Evolutionary conservation across 2,113 vertebrate genomes (phyloP).

Genomic region (Chaetops frenatus): DNA sequence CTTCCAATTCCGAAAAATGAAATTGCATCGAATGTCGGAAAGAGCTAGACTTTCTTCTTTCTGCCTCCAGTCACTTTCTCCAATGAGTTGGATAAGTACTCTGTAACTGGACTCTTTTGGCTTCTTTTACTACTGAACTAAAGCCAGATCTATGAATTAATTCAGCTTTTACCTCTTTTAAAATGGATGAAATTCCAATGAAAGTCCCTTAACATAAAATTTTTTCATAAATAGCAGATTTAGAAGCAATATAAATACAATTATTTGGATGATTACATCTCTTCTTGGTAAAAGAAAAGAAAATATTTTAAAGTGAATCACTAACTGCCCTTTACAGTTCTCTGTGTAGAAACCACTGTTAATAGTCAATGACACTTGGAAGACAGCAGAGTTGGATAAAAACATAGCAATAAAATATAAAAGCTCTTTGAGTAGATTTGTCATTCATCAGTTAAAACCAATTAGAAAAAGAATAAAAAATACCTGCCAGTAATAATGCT

Average conservation of each 20-base stretch:
- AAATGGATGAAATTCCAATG: constrained; percentile 1
- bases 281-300: constrained; percentile 29
- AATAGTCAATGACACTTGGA: constrained; percentile 20
- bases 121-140: neutral
- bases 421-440: neutral
- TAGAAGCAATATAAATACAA: constrained; percentile 36
- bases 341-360: neutral
- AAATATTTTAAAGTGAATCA: constrained; percentile 7
- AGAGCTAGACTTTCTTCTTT: neutral
- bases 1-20: neutral
- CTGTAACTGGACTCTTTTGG: constrained; percentile 25
- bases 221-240: constrained; percentile 41
- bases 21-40: neutral
- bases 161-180: constrained; percentile 15
- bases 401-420: neutral
- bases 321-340: neutral
- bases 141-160: constrained; percentile 49
- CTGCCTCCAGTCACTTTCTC: neutral
- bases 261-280: constrained; percentile 42
- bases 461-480: neutral
- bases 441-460: neutral
- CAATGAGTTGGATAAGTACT: neutral
- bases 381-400: neutral
- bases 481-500: neutral
- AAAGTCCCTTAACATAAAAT: neutral